Conservation (phyloP, 2,113 vertebrate species). For the Odocoileus virginianus region DNA sequence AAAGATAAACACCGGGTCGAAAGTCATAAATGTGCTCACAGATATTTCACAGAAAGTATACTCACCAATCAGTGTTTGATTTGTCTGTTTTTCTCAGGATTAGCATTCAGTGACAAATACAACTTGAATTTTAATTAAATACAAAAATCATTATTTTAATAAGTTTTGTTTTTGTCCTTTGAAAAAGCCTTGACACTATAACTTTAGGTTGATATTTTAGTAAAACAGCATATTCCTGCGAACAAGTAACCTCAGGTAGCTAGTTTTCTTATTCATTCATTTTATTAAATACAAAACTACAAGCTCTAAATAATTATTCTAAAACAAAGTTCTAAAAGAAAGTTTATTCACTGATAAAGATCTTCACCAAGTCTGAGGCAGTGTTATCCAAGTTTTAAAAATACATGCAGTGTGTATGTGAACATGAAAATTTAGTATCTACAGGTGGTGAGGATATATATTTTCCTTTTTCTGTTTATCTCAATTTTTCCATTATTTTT, state of each 20-base stretch:
- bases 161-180: neutral
- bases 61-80: neutral
- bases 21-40: too few species aligned
- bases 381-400: neutral
- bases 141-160: neutral
- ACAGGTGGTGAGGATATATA: neutral
- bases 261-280: neutral
- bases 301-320: neutral
- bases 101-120: neutral
- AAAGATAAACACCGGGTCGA: neutral
- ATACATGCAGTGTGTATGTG: accelerated
- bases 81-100: neutral
- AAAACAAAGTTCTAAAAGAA: neutral
- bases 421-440: neutral
- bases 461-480: neutral
- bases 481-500: neutral
- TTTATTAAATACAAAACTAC: neutral
- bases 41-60: neutral
- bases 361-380: neutral
- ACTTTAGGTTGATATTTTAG: slow-evolving; percentile 5
- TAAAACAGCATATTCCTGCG: neutral
- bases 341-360: neutral
- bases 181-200: neutral
- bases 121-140: neutral
- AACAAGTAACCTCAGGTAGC: neutral